These are phyloP conservation scores for Pipra filicauda DNA, from an alignment of 2,113 vertebrate species.

Conservation along the genomic window DNA sequence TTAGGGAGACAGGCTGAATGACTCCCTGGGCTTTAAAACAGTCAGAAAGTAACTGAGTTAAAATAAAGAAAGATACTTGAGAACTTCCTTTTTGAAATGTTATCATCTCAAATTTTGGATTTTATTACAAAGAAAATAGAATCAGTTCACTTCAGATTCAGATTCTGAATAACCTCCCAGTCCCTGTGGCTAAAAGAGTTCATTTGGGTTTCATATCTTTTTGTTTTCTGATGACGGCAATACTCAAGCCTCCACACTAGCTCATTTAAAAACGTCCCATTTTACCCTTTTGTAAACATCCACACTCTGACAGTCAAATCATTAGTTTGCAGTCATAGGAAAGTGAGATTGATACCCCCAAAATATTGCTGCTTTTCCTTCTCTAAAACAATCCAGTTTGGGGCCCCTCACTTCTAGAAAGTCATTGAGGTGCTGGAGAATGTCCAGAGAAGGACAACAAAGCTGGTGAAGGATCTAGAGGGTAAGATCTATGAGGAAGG, in stretches of 20 bases:
- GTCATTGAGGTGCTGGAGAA: fast-evolving
- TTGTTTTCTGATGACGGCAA: neutral
- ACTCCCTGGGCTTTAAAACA: neutral
- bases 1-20: neutral
- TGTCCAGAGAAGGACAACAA: neutral
- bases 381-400: neutral
- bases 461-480: neutral
- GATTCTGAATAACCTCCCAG: neutral
- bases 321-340: neutral
- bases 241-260: fast-evolving
- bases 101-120: neutral
- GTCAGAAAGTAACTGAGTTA: neutral
- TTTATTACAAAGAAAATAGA: neutral
- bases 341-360: neutral
- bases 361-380: neutral
- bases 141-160: neutral
- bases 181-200: neutral
- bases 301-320: neutral
- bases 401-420: neutral
- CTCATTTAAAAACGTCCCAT: neutral
- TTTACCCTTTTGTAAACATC: neutral
- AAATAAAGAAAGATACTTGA: neutral
- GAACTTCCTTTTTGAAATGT: neutral
- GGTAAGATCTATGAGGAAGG: neutral
- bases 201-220: neutral